phyloP scores from a whole-genome alignment of 2,888 invertebrate species.

The Cephonodes hylas region DNA sequence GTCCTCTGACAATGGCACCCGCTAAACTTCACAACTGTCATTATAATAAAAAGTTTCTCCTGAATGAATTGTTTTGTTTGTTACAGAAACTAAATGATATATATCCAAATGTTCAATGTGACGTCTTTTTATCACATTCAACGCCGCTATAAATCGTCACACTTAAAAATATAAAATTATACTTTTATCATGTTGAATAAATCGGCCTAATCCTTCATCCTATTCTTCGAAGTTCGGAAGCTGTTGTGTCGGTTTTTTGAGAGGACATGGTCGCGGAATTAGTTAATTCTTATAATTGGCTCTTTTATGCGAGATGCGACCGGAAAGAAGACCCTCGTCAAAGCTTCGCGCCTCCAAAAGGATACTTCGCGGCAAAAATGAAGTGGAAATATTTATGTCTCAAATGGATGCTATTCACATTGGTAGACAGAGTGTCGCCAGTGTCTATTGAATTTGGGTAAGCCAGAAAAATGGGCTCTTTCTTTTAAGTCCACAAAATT shows the following conservation, averaged over 20 bases:
- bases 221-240: constrained; percentile 76
- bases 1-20: constrained; percentile 55
- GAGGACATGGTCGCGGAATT: constrained; percentile 41
- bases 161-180: not conserved
- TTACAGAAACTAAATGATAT: constrained; percentile 17
- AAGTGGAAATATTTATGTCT: constrained; percentile 53
- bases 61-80: constrained; percentile 37
- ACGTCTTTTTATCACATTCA: not conserved
- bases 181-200: constrained; percentile 41
- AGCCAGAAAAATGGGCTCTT: not conserved
- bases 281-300: constrained; percentile 73
- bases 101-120: constrained; percentile 15
- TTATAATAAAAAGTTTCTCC: constrained; percentile 45
- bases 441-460: not conserved
- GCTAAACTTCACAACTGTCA: constrained; percentile 40
- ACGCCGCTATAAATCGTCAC: not conserved
- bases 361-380: constrained; percentile 68
- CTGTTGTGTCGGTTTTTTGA: constrained; percentile 57
- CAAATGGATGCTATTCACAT: constrained; percentile 45
- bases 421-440: constrained; percentile 72
- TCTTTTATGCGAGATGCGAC: constrained; percentile 59
- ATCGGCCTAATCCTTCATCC: constrained; percentile 65
- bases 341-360: constrained; percentile 61
- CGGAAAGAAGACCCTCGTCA: constrained; percentile 76
- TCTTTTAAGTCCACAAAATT: not conserved